Conservation (phyloP, 2,113 vertebrate species). For the Osmerus eperlanus region DNA sequence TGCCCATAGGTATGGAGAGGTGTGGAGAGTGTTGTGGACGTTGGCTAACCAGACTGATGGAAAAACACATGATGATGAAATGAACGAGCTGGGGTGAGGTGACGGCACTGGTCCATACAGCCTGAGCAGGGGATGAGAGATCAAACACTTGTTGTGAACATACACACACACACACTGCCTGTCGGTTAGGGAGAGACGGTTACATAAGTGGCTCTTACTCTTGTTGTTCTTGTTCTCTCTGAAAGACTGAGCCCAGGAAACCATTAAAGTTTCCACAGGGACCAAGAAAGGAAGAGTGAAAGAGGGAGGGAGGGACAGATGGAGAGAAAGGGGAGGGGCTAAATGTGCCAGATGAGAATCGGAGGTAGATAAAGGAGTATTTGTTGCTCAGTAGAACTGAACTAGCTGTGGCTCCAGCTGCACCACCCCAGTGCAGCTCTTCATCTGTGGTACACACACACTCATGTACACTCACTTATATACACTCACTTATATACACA, state of each 20-base stretch:
- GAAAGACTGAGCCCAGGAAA: conserved; percentile 70
- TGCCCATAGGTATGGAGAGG: no score
- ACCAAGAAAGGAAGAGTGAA: conserved; percentile 50
- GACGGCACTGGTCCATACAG: no score
- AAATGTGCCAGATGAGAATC: conserved; percentile 62
- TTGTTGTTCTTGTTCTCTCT: conserved; percentile 64
- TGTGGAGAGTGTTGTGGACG: no score
- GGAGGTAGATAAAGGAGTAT: conserved; percentile 57
- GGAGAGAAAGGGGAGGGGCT: conserved; percentile 32
- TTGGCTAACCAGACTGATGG: no score
- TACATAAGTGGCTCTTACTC: conserved; percentile 61
- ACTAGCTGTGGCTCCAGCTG: conserved; percentile 55
- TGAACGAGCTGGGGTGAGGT: no score
- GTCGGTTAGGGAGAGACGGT: conserved; percentile 38
- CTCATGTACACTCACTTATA: no score
- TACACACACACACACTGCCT: conserved; percentile 27
- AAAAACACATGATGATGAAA: no score
- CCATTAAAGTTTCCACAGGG: conserved; percentile 69
- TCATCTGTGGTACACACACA: conserved; percentile 19
- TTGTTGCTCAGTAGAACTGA: conserved; percentile 54
- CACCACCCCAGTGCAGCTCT: conserved; percentile 49
- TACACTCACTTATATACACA: neutral
- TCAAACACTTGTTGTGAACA: neutral
- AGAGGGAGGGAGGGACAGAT: conserved; percentile 55
- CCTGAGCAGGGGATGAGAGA: no score